Percentiles rank a stretch among this genome's conserved stretches.
Evolutionary conservation across 2,888 invertebrate species (phyloP).

Genomic region (Drosophila suboccidentalis): DNA sequence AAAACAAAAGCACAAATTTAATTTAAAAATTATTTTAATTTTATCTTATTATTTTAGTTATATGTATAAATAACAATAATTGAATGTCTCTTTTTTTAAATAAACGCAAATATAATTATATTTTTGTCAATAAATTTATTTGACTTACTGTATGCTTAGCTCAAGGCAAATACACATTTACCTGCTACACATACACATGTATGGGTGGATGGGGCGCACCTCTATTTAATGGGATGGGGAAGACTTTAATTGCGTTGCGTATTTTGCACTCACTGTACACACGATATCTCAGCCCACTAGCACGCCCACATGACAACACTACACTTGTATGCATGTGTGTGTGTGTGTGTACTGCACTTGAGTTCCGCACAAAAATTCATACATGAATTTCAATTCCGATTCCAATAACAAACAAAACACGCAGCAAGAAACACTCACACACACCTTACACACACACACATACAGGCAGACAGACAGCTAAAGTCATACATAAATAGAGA

Average conservation of each 20-base stretch:
- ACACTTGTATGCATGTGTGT: slow-evolving; percentile 1
- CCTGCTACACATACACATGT: background rate
- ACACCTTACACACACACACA: slow-evolving; percentile 20
- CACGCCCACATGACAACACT: slow-evolving; percentile 55
- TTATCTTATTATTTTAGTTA: too few relatives aligned
- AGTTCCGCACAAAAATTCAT: slow-evolving; percentile 68
- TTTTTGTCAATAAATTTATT: background rate
- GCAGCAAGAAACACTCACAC: slow-evolving; percentile 51
- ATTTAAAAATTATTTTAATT: too few relatives aligned
- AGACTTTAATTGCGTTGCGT: slow-evolving; percentile 51
- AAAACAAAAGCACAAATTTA: background rate
- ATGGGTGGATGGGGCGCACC: slow-evolving; percentile 40
- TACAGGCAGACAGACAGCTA: slow-evolving; percentile 17
- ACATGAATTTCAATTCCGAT: slow-evolving; percentile 70
- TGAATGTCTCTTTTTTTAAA: background rate
- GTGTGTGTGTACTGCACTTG: slow-evolving; percentile 47
- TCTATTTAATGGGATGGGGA: slow-evolving; percentile 20
- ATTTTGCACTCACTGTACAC: slow-evolving; percentile 37
- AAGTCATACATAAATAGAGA: slow-evolving; percentile 42
- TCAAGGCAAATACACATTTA: slow-evolving; percentile 31
- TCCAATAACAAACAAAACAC: slow-evolving; percentile 70
- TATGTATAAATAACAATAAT: too few relatives aligned
- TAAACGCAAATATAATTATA: background rate
- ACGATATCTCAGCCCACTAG: slow-evolving; percentile 45
- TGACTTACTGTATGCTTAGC: slow-evolving; percentile 17